Evolutionary conservation across 1,140 invertebrate genomes (phyloP), one percentile per base, ranked within the genome.

Genomic region (Pemphigus obesinymphae): DNA sequence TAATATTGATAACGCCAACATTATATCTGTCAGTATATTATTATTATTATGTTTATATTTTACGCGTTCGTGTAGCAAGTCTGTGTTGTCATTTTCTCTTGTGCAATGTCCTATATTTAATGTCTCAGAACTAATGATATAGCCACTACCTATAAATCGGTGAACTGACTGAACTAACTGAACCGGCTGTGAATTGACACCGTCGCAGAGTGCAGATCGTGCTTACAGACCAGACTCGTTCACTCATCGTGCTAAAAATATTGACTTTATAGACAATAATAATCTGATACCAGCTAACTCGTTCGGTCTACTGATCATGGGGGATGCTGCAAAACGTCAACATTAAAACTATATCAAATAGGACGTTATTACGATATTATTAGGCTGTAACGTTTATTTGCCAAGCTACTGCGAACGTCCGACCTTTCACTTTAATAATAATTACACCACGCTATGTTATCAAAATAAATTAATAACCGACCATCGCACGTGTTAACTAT

Each of bases 41-140:
- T 2, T 34, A 58, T 63, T 6, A 40, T 7, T 31, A 48, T 31
- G 43, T 72, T 72, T 29, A 48, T 72, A 29, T 20, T 72, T 48
- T 45, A 72, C 68, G 68, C 29, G 26, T 48, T 48, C 68, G 17
- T 29, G 10, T n/a, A n/a, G n/a, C 29, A 55, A 76, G 73, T 40
- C 29, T 26, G 10, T 55, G 48, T 37, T 76, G 50, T 53, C 29
- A 55, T 76, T 34, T 55, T 40, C 0, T 55, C 31, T 76, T 76
- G 48, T 55, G 31, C n/a, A 76, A 76, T 11, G 20, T n/a, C 55
- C 5, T 37, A 55, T 23, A 40, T 23, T 58, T 55, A 55, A 76
- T 37, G 31, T 76, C 50, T 55, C 34, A 31, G 20, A 76, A 76
- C 45, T 53, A 75, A 75, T 50, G 72, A 75, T 34, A 75, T 34